phyloP scores from a whole-genome alignment of 1,140 invertebrate genomes.

The Philopotamus ludificatus region DNA sequence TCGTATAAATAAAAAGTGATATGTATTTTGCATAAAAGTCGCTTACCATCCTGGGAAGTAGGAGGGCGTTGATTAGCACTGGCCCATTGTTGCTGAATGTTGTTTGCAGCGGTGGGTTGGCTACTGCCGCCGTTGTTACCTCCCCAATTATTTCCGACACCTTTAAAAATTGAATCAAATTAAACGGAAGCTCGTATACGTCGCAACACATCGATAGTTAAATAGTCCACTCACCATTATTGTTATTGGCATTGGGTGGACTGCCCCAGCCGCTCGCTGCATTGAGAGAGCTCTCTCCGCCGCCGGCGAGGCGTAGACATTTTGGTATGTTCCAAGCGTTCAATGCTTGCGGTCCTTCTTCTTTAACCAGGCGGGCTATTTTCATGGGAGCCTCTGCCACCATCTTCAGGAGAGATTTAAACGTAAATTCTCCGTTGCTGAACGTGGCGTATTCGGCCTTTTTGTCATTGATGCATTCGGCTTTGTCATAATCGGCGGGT shows the following conservation, averaged over 20 bases:
- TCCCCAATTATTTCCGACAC: slow-evolving; percentile 55
- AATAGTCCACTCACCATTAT: slow-evolving; percentile 44
- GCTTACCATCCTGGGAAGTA: slow-evolving; percentile 56
- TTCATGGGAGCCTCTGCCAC: slow-evolving; percentile 39
- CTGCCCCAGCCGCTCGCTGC: slow-evolving; percentile 73
- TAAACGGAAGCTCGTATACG: slow-evolving; percentile 18
- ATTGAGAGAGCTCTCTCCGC: slow-evolving; percentile 76
- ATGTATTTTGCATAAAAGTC: slow-evolving; percentile 34
- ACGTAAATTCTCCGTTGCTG: slow-evolving; percentile 42
- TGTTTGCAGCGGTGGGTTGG: slow-evolving; percentile 51
- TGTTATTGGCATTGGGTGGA: slow-evolving; percentile 65
- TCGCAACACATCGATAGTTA: background rate
- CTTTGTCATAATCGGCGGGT: slow-evolving; percentile 43
- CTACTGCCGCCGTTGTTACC: slow-evolving; percentile 55
- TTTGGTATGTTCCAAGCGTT: slow-evolving; percentile 60
- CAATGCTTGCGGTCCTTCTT: slow-evolving; percentile 41
- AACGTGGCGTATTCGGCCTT: slow-evolving; percentile 43
- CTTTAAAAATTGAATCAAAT: slow-evolving; percentile 37
- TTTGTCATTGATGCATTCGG: slow-evolving; percentile 44
- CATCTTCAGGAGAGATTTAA: slow-evolving; percentile 46
- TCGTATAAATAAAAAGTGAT: no score
- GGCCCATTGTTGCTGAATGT: slow-evolving; percentile 61
- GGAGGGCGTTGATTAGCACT: slow-evolving; percentile 60
- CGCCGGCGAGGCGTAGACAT: slow-evolving; percentile 66
- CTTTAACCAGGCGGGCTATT: slow-evolving; percentile 44